phyloP scores from a whole-genome alignment of 2,113 vertebrate species.

The Ochotona curzoniae region DNA sequence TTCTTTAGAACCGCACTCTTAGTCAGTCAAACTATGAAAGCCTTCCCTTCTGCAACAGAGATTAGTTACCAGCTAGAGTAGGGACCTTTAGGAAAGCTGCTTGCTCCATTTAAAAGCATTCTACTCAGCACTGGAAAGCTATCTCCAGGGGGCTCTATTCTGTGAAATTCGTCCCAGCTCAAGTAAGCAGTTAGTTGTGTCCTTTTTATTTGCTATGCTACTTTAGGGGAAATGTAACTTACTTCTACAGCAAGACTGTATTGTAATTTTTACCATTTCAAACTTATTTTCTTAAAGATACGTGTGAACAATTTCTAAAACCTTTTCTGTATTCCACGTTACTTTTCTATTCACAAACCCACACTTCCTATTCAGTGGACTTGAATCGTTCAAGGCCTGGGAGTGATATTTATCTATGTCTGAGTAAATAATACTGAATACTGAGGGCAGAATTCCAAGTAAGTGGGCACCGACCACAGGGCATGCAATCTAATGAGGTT shows the following conservation, averaged over 20 bases:
- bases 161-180: conserved; percentile 17
- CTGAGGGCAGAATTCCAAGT: neutral
- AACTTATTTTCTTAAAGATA: conserved; percentile 16
- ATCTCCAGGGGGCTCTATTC: neutral
- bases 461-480: conserved; percentile 27
- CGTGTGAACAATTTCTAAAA: neutral
- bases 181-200: neutral
- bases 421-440: neutral
- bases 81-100: conserved; percentile 1
- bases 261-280: conserved; percentile 23
- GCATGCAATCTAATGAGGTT: neutral
- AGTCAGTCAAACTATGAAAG: conserved; percentile 50
- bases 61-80: conserved; percentile 23
- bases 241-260: neutral
- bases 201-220: conserved; percentile 15
- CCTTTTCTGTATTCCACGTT: conserved; percentile 5
- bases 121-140: conserved; percentile 19
- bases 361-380: neutral
- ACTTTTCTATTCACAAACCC: conserved; percentile 2
- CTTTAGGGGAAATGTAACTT: neutral
- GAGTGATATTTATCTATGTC: conserved; percentile 36
- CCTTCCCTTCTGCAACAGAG: conserved; percentile 43
- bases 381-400: neutral
- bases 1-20: conserved; percentile 26
- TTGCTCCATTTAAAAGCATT: conserved; percentile 21